Percentiles rank a stretch among this genome's conserved stretches.
Conservation (phyloP, 2,113 vertebrate species). For the Oxyruncus cristatus region DNA sequence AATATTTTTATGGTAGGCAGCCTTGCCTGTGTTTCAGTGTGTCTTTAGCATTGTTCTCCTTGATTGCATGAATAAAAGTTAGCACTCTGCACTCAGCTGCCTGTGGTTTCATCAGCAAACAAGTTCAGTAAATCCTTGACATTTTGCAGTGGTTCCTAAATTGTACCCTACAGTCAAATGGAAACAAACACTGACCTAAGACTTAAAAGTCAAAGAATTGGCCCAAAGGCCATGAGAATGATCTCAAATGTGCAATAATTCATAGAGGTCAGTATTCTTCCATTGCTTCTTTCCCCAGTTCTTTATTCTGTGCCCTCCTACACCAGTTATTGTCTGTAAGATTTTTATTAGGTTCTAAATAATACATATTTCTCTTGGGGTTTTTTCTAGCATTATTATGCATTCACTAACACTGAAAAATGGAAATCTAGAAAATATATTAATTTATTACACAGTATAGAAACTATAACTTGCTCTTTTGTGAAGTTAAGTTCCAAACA, state of each 20-base stretch:
- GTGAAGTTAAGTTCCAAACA: conserved; percentile 49
- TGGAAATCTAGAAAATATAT: conserved; percentile 37
- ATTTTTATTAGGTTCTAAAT: conserved; percentile 5
- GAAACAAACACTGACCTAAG: conserved; percentile 56
- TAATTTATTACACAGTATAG: conserved; percentile 44
- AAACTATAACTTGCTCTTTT: conserved; percentile 60
- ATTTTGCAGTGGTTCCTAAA: conserved; percentile 55
- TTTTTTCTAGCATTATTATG: conserved; percentile 17
- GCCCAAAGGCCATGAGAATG: conserved; percentile 45
- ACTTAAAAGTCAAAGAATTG: conserved; percentile 52
- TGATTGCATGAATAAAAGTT: conserved; percentile 48
- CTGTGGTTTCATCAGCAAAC: conserved; percentile 45
- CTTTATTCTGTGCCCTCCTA: conserved; percentile 25
- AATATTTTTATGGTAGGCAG: conserved; percentile 1
- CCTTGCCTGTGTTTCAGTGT: neutral
- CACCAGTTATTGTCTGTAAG: conserved; percentile 12
- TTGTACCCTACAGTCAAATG: conserved; percentile 41
- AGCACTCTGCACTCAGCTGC: conserved; percentile 46
- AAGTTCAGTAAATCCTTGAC: conserved; percentile 51
- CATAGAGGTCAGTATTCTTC: conserved; percentile 54
- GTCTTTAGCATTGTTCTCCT: conserved; percentile 40
- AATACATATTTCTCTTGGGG: neutral
- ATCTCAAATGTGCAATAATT: conserved; percentile 57
- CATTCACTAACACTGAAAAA: conserved; percentile 37
- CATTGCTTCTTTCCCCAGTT: conserved; percentile 40